These are phyloP conservation scores for Strongylocentrotus purpuratus DNA, from an alignment of 35 echinoderm and acorn worm species.

Conservation along the genomic window DNA sequence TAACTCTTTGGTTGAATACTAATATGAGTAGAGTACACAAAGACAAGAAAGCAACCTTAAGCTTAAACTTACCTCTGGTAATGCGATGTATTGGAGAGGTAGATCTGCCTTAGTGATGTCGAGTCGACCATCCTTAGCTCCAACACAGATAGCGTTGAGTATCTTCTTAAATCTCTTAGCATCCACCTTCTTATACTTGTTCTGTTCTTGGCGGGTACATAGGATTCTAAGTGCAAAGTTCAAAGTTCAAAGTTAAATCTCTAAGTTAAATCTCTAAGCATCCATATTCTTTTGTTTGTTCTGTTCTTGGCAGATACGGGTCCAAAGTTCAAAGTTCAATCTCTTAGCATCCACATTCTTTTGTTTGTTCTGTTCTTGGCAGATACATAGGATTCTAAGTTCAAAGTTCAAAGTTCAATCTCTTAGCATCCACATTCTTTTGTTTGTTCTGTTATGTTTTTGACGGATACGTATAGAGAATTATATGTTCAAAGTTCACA, in stretches of 20 bases:
- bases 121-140: slow-evolving; percentile 67
- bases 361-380: slow-evolving; percentile 58
- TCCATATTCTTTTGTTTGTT: slow-evolving; percentile 51
- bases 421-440: slow-evolving; percentile 53
- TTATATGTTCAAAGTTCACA: background rate
- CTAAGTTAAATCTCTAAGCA: slow-evolving; percentile 58
- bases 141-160: slow-evolving; percentile 73
- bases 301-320: slow-evolving; percentile 62
- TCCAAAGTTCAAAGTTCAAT: slow-evolving; percentile 33
- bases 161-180: slow-evolving; percentile 65
- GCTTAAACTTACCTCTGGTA: slow-evolving; percentile 52
- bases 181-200: slow-evolving; percentile 53
- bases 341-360: slow-evolving; percentile 59
- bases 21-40: no score
- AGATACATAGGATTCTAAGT: slow-evolving; percentile 51
- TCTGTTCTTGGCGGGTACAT: slow-evolving; percentile 57
- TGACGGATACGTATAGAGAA: slow-evolving; percentile 58
- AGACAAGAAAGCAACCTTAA: no score
- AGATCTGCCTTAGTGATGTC: slow-evolving; percentile 85
- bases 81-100: slow-evolving; percentile 81
- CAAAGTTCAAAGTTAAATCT: background rate
- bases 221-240: slow-evolving; percentile 52
- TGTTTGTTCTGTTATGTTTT: slow-evolving; percentile 53
- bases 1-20: no score
- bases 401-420: slow-evolving; percentile 44